A percentile compares a stretch with the other conserved stretches of the same genome.
Evolutionary conservation across 2,888 invertebrate genomes (phyloP).

Genomic region (Machimus rusticus): DNA sequence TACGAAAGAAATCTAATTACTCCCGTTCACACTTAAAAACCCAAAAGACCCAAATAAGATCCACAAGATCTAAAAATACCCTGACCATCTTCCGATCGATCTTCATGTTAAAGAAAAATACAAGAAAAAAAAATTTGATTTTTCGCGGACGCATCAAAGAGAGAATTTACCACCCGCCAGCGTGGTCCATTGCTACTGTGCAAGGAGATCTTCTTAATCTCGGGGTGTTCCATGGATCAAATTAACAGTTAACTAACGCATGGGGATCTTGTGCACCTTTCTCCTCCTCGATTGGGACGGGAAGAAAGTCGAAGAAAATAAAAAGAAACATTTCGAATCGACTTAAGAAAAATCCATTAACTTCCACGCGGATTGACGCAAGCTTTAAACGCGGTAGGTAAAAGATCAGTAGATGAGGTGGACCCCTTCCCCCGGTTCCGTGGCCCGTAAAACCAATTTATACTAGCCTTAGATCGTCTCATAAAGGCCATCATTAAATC

Average conservation of each 20-base stretch:
- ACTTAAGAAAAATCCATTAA: neutral
- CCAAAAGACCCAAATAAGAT: neutral
- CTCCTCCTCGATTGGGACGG: neutral
- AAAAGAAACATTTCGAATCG: neutral
- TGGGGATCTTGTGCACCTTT: neutral
- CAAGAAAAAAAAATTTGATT: neutral
- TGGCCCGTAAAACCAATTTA: neutral
- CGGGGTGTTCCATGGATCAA: neutral
- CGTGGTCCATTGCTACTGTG: neutral
- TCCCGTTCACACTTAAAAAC: neutral
- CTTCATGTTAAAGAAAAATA: neutral
- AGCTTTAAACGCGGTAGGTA: neutral
- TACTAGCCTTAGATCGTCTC: neutral
- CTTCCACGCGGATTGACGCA: neutral
- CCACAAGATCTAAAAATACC: neutral
- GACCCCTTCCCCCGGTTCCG: no score
- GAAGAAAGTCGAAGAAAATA: neutral
- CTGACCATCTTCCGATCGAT: neutral
- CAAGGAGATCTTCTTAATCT: neutral
- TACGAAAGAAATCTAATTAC: neutral
- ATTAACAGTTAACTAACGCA: slow-evolving; percentile 12
- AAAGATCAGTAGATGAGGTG: neutral
- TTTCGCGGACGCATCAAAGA: neutral
- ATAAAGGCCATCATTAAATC: slow-evolving; percentile 31
- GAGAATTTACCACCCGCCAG: neutral